Conservation (phyloP, 1,140 invertebrate genomes). For the Lordiphosa mommai region DNA sequence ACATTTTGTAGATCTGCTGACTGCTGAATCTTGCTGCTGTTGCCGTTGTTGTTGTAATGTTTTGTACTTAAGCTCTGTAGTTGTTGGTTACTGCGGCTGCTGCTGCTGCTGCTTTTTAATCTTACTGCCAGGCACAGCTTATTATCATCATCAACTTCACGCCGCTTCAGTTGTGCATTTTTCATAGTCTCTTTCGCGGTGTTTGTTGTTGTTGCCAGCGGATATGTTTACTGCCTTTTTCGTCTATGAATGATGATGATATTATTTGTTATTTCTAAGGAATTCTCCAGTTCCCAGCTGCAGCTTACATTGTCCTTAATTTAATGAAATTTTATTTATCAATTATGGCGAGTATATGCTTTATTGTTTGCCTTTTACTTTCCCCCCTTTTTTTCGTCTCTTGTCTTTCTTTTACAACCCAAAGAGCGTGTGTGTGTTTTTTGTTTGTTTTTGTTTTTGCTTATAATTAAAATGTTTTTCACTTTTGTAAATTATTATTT, state of each 20-base stretch:
- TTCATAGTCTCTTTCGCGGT: constrained; percentile 73
- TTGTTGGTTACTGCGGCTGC: constrained; percentile 39
- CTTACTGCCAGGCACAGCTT: constrained; percentile 61
- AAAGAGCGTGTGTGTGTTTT: constrained; percentile 53
- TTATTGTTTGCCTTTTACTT: constrained; percentile 60
- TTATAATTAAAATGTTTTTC: constrained; percentile 9
- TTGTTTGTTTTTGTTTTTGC: constrained; percentile 16
- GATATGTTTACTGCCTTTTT: constrained; percentile 48
- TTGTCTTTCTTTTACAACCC: constrained; percentile 53
- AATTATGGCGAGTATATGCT: constrained; percentile 75
- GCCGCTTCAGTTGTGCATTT: constrained; percentile 76
- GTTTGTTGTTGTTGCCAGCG: constrained; percentile 58
- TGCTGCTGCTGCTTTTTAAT: constrained; percentile 35
- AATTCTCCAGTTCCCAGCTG: constrained; percentile 30
- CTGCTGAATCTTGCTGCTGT: constrained; percentile 45
- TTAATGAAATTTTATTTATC: constrained; percentile 52
- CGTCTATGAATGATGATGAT: constrained; percentile 9
- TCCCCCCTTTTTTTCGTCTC: constrained; percentile 31
- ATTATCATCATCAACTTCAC: constrained; percentile 68
- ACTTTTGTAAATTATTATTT: constrained; percentile 38
- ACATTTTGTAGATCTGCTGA: constrained; percentile 24
- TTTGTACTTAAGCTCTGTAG: constrained; percentile 74
- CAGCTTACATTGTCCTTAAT: constrained; percentile 62
- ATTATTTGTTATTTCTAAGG: constrained; percentile 3
- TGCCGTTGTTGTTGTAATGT: constrained; percentile 38